Conservation (phyloP, 2,888 invertebrate genomes). For the Ecdyonurus torrentis region DNA sequence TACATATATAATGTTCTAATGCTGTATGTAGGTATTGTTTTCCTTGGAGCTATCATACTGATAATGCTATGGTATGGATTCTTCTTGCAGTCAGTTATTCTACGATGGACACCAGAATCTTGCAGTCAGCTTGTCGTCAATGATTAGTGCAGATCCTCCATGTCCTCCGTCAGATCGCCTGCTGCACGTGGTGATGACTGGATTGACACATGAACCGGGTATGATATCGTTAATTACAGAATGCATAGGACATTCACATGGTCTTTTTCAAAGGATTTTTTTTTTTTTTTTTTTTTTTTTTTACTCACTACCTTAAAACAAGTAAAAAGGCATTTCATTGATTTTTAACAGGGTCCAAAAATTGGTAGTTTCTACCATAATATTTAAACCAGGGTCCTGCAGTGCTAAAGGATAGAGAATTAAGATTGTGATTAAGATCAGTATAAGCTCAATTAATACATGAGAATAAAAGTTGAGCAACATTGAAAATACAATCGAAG, state of each 20-base stretch:
- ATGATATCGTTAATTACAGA: neutral
- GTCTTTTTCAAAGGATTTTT: neutral
- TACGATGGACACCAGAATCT: conserved; percentile 95
- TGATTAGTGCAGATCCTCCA: conserved; percentile 79
- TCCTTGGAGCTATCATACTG: conserved; percentile 6
- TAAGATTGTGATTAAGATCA: neutral
- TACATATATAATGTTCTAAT: conserved; percentile 10
- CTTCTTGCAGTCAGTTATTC: conserved; percentile 68
- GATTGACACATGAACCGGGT: conserved; percentile 67
- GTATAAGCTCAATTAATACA: neutral
- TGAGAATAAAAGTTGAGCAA: neutral
- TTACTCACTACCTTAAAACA: too few species aligned
- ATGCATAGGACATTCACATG: neutral
- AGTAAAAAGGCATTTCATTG: too few species aligned
- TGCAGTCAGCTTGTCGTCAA: conserved; percentile 65
- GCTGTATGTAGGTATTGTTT: conserved; percentile 7
- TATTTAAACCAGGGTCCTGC: too few species aligned
- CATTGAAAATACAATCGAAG: too few species aligned
- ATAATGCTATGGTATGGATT: neutral
- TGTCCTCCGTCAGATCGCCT: conserved; percentile 93
- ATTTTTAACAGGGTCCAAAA: too few species aligned
- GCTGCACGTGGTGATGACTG: conserved; percentile 68
- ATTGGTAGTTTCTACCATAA: too few species aligned
- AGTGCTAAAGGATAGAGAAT: too few species aligned
- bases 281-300: too few species aligned